Percentiles rank a stretch among this genome's conserved stretches.
Conservation (phyloP, 2,888 invertebrate genomes). For the Stegana nigrithorax region DNA sequence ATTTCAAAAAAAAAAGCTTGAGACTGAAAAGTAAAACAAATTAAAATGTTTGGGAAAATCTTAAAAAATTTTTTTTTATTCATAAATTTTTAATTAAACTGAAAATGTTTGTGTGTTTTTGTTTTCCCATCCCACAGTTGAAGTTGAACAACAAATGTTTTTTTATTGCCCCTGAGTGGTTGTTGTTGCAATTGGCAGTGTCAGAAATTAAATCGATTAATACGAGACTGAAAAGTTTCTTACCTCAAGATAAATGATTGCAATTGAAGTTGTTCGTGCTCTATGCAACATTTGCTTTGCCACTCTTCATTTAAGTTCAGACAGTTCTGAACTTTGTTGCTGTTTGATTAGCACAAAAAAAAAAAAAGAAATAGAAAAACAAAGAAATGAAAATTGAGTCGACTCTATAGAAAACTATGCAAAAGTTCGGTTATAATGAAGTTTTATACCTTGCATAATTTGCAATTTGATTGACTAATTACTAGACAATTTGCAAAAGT, state of each 20-base stretch:
- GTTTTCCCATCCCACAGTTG: too few relatives aligned
- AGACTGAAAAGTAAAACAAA: too few relatives aligned
- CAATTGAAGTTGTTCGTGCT: not conserved
- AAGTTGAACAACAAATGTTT: conserved; percentile 48
- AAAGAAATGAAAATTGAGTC: too few relatives aligned
- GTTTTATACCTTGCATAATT: not conserved
- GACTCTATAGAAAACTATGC: too few relatives aligned
- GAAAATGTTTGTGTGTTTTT: too few relatives aligned
- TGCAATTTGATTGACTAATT: not conserved
- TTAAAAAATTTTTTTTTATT: too few relatives aligned
- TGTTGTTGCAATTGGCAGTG: not conserved
- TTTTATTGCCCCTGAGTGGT: conserved; percentile 38
- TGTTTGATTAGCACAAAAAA: not conserved
- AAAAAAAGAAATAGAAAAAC: not conserved
- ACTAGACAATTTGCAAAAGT: not conserved
- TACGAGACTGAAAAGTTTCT: conserved; percentile 29
- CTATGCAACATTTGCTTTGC: not conserved
- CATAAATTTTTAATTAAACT: too few relatives aligned
- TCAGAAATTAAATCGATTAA: conserved; percentile 55
- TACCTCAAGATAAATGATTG: not conserved
- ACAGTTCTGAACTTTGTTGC: not conserved
- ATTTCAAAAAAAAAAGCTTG: too few relatives aligned
- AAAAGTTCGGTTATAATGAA: not conserved
- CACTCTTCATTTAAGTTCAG: not conserved
- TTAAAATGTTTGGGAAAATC: too few relatives aligned